Evolutionary conservation across 2,797 vertebrate genomes (phyloP), one percentile per base, ranked within the genome.

Genomic region (Clangula hyemalis): DNA sequence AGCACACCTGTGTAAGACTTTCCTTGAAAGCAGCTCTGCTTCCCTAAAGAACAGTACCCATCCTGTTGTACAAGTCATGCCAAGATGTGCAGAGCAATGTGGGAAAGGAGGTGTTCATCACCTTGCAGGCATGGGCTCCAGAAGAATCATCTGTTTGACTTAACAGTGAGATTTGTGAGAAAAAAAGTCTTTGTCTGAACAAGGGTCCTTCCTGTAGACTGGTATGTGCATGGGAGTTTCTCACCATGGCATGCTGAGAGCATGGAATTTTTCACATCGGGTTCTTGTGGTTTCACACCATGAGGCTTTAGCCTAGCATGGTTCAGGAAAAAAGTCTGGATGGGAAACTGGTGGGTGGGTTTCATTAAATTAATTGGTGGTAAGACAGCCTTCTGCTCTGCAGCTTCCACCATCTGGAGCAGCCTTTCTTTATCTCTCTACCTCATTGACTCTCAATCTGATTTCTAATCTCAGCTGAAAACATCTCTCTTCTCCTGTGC

Each of bases 381-480:
- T 74, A 79, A 94, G 92, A 92, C 89, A 95, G 95, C 84, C 93
- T 96, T 95, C 95, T 97, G 95, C 87, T 96, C 89, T 87, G 88
- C 85, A 92, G 82, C 45, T 96, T 87, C 76, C 3, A 0, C 94
- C 94, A 95, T 95, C 95, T 96, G 95, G 87, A 97, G 91, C 94
- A 95, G 89, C 45, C 89, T 94, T 96, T 85, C 91, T 96, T 91
- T 89, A 86, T 94, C 90, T 95, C 88, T 92, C 85, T 96, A 91
- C 89, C 91, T 96, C 95, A 96, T 87, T 94, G 94, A 95, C 64
- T 93, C 91, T 95, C 94, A 93, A 89, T 92, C 93, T 96, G 92
- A 96, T 85, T 95, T 94, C 89, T 93, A 95, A 94, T 95, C 95
- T 93, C 87, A 91, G 58, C 47, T 96, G 96, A 90, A 96, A 94